phyloP scores from a whole-genome alignment of 2,888 invertebrate species.

The Pyrrhosoma nymphula region DNA sequence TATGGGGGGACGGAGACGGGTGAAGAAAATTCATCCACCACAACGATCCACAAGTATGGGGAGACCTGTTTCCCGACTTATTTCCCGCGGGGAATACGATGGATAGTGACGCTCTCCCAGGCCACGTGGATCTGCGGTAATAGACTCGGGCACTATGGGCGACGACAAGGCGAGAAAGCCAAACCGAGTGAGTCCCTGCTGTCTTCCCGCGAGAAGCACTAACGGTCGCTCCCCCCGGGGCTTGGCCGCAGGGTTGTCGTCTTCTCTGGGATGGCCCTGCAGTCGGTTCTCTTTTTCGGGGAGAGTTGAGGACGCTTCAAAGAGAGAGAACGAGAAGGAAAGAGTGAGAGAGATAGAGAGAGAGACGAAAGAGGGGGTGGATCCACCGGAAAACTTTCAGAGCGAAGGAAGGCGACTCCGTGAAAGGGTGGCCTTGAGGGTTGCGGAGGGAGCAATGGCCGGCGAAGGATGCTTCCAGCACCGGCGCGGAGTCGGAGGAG shows the following conservation, averaged over 20 bases:
- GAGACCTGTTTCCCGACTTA: not conserved
- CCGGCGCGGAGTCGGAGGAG: slow-evolving; percentile 71
- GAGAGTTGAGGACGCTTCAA: not conserved
- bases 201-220: not conserved
- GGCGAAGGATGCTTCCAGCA: slow-evolving; percentile 73
- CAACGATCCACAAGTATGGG: not conserved
- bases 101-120: not conserved
- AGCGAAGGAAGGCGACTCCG: slow-evolving; percentile 73
- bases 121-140: not conserved
- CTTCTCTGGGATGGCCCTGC: not conserved
- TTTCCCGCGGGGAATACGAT: not conserved
- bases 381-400: slow-evolving; percentile 67
- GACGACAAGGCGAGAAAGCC: not conserved
- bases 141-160: not conserved
- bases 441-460: slow-evolving; percentile 73
- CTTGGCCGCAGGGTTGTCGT: not conserved
- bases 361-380: slow-evolving; percentile 71
- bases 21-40: not conserved
- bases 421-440: slow-evolving; percentile 69
- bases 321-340: not conserved
- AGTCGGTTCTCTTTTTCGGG: not conserved
- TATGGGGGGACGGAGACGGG: not conserved
- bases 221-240: not conserved
- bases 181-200: not conserved
- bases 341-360: slow-evolving; percentile 48